phyloP scores from a whole-genome alignment of 2,113 vertebrate genomes.

The Stegastes partitus region DNA sequence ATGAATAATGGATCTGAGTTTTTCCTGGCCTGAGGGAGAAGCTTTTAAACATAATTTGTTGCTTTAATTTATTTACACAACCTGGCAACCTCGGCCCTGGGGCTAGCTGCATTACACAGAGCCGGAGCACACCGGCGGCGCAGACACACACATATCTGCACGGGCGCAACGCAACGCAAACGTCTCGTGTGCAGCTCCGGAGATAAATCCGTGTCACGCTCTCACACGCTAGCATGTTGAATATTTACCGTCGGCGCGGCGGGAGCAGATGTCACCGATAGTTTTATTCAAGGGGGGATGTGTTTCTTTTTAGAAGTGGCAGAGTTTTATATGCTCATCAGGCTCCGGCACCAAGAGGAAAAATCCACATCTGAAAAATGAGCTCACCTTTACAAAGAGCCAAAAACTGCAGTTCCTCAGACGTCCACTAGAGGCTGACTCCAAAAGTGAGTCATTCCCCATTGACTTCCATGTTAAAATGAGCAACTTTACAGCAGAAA shows the following conservation, averaged over 20 bases:
- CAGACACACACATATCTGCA: not conserved
- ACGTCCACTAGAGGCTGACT: no score
- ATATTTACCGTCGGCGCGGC: not conserved
- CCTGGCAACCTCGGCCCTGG: constrained; percentile 70
- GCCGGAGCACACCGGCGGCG: constrained; percentile 2
- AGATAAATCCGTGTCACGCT: not conserved
- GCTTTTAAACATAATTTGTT: constrained; percentile 84
- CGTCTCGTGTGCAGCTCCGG: not conserved
- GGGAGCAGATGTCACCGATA: constrained; percentile 8
- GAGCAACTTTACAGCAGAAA: no score
- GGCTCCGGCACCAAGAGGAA: no score
- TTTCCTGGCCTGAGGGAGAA: constrained; percentile 74
- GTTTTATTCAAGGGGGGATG: not conserved
- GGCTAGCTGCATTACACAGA: constrained; percentile 61
- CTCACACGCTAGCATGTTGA: constrained; percentile 8
- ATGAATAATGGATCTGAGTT: constrained; percentile 80
- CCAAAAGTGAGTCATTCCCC: no score
- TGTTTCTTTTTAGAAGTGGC: no score
- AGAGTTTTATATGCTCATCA: no score
- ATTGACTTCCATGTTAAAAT: no score
- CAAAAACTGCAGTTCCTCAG: no score
- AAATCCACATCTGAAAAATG: no score
- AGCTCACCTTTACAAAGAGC: no score
- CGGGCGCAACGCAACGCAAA: constrained; percentile 12
- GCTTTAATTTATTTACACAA: constrained; percentile 83